Evolutionary conservation across 2,797 vertebrate species (phyloP), one percentile per base, ranked within the genome.

Genomic region (Hypotaenidia okinawae): DNA sequence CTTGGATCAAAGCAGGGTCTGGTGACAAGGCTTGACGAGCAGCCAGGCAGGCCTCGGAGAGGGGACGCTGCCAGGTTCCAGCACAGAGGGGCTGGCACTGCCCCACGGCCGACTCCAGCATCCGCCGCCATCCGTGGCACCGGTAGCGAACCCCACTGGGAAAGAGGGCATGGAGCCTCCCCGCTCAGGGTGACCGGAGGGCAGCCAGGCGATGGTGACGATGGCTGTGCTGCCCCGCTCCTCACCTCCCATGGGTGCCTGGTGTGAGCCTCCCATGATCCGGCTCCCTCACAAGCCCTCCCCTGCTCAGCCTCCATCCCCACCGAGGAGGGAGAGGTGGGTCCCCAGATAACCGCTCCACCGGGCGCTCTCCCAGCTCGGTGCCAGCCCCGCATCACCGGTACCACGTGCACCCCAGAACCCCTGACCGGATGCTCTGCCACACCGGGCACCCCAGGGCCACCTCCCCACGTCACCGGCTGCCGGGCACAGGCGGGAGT

Each of bases 81-180:
- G 85, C 61, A 76, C 88, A 0, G 68, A 25, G 5, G 85, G 61
- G 33, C 79, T 39, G 55, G 79, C 72, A 1, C 68, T 69, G 87
- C 89, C 87, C 83, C 49, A 15, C 18, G 1, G 77, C 81, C 89
- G n/a, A 1, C 16, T 17, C 74, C 91, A 39, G 82, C 45, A 45
- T 21, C 68, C 10, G 1, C 11, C 0, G 2, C 45, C 11, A 2
- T 14, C 86, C 5, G 1, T 5, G n/a, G 32, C 39, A 9, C 6
- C 2, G 4, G 28, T 58, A 8, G 28, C 12, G 9, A 66, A 1
- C 51, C 66, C 81, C 0, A 0, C 37, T 2, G 75, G 61, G 28
- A 67, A 59, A 0, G 0, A 3, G 68, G 67, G 86, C 2, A 0
- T 52, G 0, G 6, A 73, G 37, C n/a, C 32, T 14, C 35, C 51